A percentile compares a stretch with the other conserved stretches of the same genome.
Conservation (phyloP, 2,113 vertebrate species). For the Greenwoodochromis staneri region DNA sequence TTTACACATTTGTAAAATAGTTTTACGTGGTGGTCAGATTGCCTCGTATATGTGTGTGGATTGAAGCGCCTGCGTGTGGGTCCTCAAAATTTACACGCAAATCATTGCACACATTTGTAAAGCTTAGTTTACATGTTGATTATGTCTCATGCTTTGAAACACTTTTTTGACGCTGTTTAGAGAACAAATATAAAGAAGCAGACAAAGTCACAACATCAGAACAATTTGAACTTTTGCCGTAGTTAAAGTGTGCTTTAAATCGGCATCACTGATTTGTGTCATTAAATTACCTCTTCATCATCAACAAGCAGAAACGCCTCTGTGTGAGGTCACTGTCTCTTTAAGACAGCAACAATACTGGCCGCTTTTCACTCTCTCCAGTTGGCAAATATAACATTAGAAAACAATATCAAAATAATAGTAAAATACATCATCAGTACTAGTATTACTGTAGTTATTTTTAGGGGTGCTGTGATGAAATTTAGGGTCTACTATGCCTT, state of each 20-base stretch:
- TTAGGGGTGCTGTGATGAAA: background rate
- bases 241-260: background rate
- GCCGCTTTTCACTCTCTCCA: background rate
- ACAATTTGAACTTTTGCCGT: background rate
- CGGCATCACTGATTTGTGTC: rapidly evolving
- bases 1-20: too few relatives aligned
- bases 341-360: background rate
- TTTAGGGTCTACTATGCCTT: background rate
- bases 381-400: too few relatives aligned
- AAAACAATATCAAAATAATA: background rate
- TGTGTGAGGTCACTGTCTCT: background rate
- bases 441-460: background rate
- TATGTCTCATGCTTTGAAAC: background rate
- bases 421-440: background rate
- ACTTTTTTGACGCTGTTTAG: background rate
- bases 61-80: rapidly evolving
- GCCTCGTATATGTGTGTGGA: too few relatives aligned
- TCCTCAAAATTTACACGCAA: too few relatives aligned
- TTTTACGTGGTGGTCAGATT: background rate
- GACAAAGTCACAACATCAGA: background rate
- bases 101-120: too few relatives aligned
- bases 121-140: background rate
- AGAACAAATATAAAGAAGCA: background rate
- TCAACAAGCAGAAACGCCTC: background rate
- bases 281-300: background rate